Evolutionary conservation across 1,140 invertebrate genomes (phyloP).

Genomic region (Brachionus calyciflorus): DNA sequence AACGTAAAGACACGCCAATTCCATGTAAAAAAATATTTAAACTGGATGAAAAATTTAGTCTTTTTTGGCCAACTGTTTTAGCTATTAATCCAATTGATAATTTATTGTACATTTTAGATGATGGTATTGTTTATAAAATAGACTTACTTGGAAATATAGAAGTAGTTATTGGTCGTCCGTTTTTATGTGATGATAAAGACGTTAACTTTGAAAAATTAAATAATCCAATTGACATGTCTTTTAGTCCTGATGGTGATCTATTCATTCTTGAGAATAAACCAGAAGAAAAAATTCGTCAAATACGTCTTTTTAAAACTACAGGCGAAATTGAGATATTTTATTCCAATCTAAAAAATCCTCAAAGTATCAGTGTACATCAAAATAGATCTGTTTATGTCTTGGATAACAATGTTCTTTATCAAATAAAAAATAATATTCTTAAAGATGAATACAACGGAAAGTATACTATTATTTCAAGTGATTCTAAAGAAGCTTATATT

Average conservation of each 20-base stretch:
- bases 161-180: constrained; percentile 81
- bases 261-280: constrained; percentile 80
- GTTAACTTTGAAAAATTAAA: constrained; percentile 71
- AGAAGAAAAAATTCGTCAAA: constrained; percentile 79
- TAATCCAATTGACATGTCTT: constrained; percentile 85
- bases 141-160: constrained; percentile 82
- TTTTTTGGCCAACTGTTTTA: constrained; percentile 89
- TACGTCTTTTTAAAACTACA: constrained; percentile 83
- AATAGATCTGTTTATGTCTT: constrained; percentile 85
- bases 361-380: constrained; percentile 79
- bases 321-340: constrained; percentile 85
- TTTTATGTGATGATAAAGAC: constrained; percentile 77
- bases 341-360: constrained; percentile 84
- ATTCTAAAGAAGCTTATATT: constrained; percentile 86
- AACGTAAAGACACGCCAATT: constrained; percentile 53
- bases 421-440: constrained; percentile 82
- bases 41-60: constrained; percentile 64
- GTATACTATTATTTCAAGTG: constrained; percentile 83
- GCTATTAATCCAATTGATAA: constrained; percentile 89
- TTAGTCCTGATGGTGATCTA: constrained; percentile 84
- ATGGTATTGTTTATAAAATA: constrained; percentile 87
- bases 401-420: constrained; percentile 78
- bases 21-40: constrained; percentile 9
- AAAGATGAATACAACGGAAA: constrained; percentile 81
- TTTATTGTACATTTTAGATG: constrained; percentile 88